These are phyloP conservation scores for Gastrophysa polygoni DNA, from an alignment of 2,888 invertebrate species.

Conservation along the genomic window DNA sequence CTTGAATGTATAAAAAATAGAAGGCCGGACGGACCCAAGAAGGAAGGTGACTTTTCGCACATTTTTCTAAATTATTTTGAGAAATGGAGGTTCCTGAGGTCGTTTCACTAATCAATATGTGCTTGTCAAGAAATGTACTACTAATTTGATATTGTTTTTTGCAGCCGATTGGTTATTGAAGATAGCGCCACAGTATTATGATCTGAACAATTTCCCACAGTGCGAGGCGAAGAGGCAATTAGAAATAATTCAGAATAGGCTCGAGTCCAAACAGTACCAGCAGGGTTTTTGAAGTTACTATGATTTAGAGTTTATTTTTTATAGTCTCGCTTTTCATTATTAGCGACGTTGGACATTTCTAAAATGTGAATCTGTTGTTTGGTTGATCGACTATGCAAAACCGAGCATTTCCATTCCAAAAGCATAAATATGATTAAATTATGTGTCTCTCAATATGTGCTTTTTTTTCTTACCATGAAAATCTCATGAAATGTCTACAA, in stretches of 20 bases:
- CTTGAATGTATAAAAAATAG: too few species aligned
- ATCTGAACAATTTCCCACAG: conserved; percentile 95
- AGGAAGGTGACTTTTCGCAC: too few species aligned
- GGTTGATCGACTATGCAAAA: neutral
- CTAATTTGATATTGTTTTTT: too few species aligned
- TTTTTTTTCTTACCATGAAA: too few species aligned
- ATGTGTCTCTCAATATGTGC: neutral
- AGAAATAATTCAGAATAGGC: conserved; percentile 82
- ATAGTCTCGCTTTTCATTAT: neutral
- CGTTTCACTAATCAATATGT: too few species aligned
- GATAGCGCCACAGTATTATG: conserved; percentile 98
- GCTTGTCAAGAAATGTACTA: too few species aligned
- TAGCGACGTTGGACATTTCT: neutral
- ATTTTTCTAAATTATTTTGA: too few species aligned
- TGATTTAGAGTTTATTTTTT: neutral
- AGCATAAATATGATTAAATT: neutral
- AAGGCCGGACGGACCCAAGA: too few species aligned
- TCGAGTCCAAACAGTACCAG: conserved; percentile 87
- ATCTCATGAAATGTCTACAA: too few species aligned
- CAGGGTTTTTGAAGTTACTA: conserved; percentile 77
- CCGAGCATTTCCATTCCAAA: neutral
- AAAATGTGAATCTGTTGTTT: neutral
- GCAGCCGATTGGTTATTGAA: conserved; percentile 92
- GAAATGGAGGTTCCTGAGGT: too few species aligned
- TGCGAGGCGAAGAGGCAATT: conserved; percentile 96